Percentiles rank a stretch among this genome's conserved stretches.
These are phyloP conservation scores for Stegana nigrithorax DNA, from an alignment of 2,888 invertebrate genomes.

Conservation along the genomic window DNA sequence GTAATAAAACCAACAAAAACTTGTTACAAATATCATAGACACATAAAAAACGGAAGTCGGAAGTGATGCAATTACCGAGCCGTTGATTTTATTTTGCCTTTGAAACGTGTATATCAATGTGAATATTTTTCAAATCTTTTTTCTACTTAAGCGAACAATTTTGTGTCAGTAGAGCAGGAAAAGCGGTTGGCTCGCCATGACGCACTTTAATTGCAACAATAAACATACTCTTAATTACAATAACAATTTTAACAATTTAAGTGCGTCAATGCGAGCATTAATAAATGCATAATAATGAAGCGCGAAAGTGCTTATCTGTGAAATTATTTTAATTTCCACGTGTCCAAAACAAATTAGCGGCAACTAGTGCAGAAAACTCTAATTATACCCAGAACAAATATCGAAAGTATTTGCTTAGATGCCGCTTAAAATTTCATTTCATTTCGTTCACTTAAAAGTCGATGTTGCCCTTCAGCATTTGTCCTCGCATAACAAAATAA, in stretches of 20 bases:
- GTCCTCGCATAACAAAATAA: neutral
- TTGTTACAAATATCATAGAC: no score
- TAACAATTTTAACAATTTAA: no score
- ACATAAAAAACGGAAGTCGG: constrained; percentile 32
- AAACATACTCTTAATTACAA: no score
- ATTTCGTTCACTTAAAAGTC: no score
- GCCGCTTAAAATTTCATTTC: constrained; percentile 33
- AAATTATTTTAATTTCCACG: constrained; percentile 9
- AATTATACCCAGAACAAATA: constrained; percentile 22
- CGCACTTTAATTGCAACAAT: no score
- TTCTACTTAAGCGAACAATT: neutral
- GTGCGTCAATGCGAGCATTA: no score
- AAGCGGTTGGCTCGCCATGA: no score
- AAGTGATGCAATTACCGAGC: constrained; percentile 46
- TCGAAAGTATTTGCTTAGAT: constrained; percentile 18
- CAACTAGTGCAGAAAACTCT: constrained; percentile 53
- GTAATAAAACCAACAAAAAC: neutral
- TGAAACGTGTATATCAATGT: neutral
- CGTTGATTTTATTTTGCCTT: neutral
- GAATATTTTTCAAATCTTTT: neutral
- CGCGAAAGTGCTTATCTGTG: constrained; percentile 32
- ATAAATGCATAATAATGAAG: no score
- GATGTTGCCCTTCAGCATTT: constrained; percentile 39
- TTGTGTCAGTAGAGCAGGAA: constrained; percentile 23
- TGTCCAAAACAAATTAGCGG: constrained; percentile 40